These are phyloP conservation scores for Gavialis gangeticus DNA, from an alignment of 2,113 vertebrate species.

Conservation along the genomic window DNA sequence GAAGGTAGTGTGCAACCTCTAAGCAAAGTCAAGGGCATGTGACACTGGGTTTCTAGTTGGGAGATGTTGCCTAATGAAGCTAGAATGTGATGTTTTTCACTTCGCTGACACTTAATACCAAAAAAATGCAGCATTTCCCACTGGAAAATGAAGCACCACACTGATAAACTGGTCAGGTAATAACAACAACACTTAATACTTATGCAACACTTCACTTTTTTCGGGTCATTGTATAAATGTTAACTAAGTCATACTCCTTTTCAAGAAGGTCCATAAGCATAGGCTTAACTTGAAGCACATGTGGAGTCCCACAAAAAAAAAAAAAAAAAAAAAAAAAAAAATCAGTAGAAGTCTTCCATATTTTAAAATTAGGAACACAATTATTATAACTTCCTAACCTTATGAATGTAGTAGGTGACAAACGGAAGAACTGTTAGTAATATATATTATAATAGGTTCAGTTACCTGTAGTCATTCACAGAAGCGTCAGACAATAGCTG, in stretches of 20 bases:
- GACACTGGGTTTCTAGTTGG: background rate
- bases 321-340: background rate
- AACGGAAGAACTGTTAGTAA: background rate
- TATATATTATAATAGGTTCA: background rate
- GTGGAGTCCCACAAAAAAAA: background rate
- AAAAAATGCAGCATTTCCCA: background rate
- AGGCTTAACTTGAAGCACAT: background rate
- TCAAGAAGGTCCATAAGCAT: background rate
- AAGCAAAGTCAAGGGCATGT: background rate
- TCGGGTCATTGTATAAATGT: background rate
- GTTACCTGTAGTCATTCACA: background rate
- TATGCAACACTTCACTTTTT: background rate
- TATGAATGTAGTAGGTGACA: background rate
- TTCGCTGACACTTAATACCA: rapidly evolving
- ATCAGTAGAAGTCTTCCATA: background rate
- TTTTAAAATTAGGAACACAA: background rate
- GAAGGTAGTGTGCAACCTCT: background rate
- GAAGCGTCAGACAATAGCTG: background rate
- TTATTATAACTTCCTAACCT: background rate
- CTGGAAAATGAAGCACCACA: background rate
- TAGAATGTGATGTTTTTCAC: background rate
- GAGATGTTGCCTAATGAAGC: background rate
- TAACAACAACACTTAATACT: rapidly evolving
- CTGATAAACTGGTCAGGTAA: background rate
- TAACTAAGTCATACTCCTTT: background rate